A percentile compares a stretch with the other conserved stretches of the same genome.
Conservation (phyloP, 1,140 invertebrate species). For the Pteromalus puparum region DNA sequence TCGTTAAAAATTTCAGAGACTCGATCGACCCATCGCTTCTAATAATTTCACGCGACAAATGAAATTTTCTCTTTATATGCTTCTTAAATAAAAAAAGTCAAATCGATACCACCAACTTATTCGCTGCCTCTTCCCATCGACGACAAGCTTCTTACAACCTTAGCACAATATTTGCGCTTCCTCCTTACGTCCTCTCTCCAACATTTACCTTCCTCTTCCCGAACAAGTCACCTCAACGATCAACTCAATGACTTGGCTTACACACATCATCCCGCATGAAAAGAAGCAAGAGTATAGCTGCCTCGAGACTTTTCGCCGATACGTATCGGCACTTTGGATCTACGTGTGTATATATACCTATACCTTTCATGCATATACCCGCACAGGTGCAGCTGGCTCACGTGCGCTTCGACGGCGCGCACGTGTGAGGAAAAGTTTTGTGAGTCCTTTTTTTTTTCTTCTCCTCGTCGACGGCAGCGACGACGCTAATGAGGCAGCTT, state of each 20-base stretch:
- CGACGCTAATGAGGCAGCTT: neutral
- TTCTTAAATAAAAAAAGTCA: too few species aligned
- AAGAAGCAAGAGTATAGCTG: neutral
- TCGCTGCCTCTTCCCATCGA: neutral
- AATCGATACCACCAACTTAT: neutral
- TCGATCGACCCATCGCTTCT: neutral
- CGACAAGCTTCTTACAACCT: neutral
- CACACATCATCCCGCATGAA: slow-evolving; percentile 6
- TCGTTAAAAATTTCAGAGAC: slow-evolving; percentile 5
- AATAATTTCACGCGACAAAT: neutral
- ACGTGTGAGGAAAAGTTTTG: neutral
- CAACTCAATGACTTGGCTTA: neutral
- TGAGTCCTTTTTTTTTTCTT: too few species aligned
- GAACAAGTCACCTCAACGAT: neutral
- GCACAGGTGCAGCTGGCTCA: neutral
- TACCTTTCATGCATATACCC: too few species aligned
- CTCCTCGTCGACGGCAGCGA: too few species aligned
- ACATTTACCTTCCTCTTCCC: neutral
- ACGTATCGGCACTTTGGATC: slow-evolving; percentile 16
- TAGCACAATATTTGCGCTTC: neutral
- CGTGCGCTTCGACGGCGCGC: neutral
- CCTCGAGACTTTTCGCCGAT: neutral
- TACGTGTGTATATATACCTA: neutral
- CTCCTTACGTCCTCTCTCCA: neutral
- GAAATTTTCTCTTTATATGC: too few species aligned